phyloP scores from a whole-genome alignment of 2,888 invertebrate genomes.

The Stratiomys singularior region DNA sequence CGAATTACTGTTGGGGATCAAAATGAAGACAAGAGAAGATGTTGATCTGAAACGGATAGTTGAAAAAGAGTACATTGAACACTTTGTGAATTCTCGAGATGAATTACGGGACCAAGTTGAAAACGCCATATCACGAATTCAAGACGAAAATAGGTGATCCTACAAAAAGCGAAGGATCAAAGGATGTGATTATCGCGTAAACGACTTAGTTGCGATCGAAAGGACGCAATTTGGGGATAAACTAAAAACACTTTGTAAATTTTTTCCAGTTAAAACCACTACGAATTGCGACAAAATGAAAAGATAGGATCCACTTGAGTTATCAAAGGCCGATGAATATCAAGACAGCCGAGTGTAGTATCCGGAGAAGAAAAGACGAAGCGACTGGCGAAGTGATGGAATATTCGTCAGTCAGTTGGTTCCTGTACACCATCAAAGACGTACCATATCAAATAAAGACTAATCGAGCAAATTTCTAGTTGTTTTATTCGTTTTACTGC shows the following conservation, averaged over 20 bases:
- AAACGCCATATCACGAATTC: slow-evolving; percentile 52
- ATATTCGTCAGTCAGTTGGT: no score
- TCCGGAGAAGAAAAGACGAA: background rate
- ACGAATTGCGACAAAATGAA: slow-evolving; percentile 50
- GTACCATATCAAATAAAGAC: no score
- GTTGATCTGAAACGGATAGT: slow-evolving; percentile 26
- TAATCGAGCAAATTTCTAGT: no score
- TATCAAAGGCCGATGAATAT: slow-evolving; percentile 32
- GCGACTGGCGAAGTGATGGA: no score
- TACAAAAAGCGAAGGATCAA: slow-evolving; percentile 23
- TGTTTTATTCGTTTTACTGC: no score
- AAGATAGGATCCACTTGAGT: slow-evolving; percentile 30
- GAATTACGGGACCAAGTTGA: slow-evolving; percentile 42
- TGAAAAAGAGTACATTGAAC: background rate
- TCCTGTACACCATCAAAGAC: no score
- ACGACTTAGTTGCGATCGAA: slow-evolving; percentile 52
- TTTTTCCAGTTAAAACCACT: slow-evolving; percentile 40
- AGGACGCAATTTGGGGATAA: slow-evolving; percentile 34
- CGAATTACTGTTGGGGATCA: slow-evolving; percentile 40
- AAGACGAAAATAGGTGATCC: slow-evolving; percentile 44
- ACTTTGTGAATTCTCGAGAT: slow-evolving; percentile 32
- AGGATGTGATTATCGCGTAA: slow-evolving; percentile 4
- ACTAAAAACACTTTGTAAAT: slow-evolving; percentile 49
- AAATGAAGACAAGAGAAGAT: slow-evolving; percentile 33
- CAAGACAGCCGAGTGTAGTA: slow-evolving; percentile 1